These are phyloP conservation scores for Brachylomia viminalis DNA, from an alignment of 2,888 invertebrate species.

Conservation along the genomic window DNA sequence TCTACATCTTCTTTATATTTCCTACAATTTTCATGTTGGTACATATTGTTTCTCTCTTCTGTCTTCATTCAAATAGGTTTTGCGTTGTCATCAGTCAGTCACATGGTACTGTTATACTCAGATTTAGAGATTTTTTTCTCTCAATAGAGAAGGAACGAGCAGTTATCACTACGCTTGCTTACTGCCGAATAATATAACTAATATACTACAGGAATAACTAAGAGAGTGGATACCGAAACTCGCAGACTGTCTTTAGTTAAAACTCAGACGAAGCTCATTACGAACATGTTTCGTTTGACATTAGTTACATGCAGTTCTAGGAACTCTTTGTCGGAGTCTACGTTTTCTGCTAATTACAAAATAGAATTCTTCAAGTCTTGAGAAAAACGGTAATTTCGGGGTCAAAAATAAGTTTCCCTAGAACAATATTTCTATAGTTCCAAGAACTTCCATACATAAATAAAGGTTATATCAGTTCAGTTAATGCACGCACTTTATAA, in stretches of 20 bases:
- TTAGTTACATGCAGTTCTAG: neutral
- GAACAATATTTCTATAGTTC: slow-evolving; percentile 7
- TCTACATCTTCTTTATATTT: too few relatives aligned
- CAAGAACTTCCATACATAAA: slow-evolving; percentile 37
- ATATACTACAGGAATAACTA: too few relatives aligned
- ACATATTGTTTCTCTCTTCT: neutral
- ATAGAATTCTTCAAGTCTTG: neutral
- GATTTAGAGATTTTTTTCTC: neutral
- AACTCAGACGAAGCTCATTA: neutral
- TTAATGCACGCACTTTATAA: slow-evolving; percentile 22
- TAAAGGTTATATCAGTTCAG: slow-evolving; percentile 41
- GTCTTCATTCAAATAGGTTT: neutral
- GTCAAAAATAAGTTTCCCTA: neutral
- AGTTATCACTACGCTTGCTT: neutral
- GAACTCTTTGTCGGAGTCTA: neutral
- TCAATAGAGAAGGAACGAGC: neutral
- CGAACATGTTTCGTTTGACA: neutral
- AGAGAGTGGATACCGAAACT: too few relatives aligned
- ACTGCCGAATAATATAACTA: too few relatives aligned
- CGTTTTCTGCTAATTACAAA: neutral
- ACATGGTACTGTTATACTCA: too few relatives aligned
- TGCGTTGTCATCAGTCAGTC: neutral
- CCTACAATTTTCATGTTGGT: too few relatives aligned
- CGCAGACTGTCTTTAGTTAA: neutral
- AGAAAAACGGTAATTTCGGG: neutral